phyloP scores from a whole-genome alignment of 2,797 vertebrate species.

The Notolepis coatsorum region DNA sequence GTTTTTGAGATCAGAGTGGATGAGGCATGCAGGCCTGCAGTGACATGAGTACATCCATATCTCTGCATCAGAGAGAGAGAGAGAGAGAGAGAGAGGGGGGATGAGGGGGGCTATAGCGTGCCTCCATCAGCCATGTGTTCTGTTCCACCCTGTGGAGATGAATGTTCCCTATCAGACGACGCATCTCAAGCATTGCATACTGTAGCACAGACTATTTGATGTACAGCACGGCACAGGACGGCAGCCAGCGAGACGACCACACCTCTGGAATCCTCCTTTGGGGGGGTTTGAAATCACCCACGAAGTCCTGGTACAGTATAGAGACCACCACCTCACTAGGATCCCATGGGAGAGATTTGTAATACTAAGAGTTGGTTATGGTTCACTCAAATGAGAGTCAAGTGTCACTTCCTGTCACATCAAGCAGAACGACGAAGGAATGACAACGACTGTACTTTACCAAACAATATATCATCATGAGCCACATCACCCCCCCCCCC shows the following conservation, averaged over 20 bases:
- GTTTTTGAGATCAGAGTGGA: conserved; percentile 17
- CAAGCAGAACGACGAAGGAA: too few species aligned
- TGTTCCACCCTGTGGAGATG: conserved; percentile 77
- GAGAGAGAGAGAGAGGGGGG: conserved; percentile 64
- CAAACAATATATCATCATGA: too few species aligned
- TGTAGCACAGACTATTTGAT: conserved; percentile 42
- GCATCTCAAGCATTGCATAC: conserved; percentile 57
- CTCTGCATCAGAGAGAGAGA: conserved; percentile 53
- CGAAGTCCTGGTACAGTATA: neutral
- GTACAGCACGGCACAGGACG: neutral
- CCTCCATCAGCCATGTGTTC: conserved; percentile 74
- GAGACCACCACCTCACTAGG: too few species aligned
- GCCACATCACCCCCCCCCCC: too few species aligned
- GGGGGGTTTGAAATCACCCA: neutral
- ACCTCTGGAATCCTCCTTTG: neutral
- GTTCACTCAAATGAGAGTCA: too few species aligned
- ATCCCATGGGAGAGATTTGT: too few species aligned
- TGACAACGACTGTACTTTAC: too few species aligned
- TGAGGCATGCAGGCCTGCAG: conserved; percentile 68
- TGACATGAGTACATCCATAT: conserved; percentile 70
- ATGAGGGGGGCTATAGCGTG: conserved; percentile 76
- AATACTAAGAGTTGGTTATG: too few species aligned
- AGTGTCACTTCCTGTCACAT: too few species aligned
- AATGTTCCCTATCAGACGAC: conserved; percentile 73
- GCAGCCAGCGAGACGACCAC: conserved; percentile 20